Evolutionary conservation across 2,113 vertebrate genomes (phyloP).

Genomic region (Paramormyrops kingsleyae): DNA sequence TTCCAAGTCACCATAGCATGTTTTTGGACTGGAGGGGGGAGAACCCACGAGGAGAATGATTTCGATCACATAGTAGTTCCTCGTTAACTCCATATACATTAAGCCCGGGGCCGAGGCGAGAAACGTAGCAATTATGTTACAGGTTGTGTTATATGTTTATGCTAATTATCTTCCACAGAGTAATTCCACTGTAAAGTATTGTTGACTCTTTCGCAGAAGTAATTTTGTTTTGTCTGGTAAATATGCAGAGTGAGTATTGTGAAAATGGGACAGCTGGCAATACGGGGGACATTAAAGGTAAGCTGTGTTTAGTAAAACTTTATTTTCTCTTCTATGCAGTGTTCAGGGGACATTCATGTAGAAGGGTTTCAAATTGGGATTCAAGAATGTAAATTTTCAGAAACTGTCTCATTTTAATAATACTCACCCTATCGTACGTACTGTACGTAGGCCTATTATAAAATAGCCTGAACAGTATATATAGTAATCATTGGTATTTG

Average conservation of each 20-base stretch:
- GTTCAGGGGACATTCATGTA: too few relatives aligned
- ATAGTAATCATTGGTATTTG: neutral
- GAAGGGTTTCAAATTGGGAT: too few relatives aligned
- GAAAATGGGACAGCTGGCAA: too few relatives aligned
- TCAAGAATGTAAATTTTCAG: too few relatives aligned
- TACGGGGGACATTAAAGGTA: too few relatives aligned
- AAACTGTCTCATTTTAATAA: too few relatives aligned
- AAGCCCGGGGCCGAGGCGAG: neutral
- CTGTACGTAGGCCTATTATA: neutral
- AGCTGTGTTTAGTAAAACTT: too few relatives aligned
- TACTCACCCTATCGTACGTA: neutral
- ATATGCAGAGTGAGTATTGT: neutral
- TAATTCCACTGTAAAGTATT: neutral
- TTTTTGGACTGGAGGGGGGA: neutral
- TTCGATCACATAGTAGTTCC: neutral
- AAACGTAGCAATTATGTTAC: neutral
- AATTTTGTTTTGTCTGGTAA: neutral
- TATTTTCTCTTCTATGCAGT: too few relatives aligned
- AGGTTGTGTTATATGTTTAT: neutral
- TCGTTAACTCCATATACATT: neutral
- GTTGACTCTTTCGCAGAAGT: neutral
- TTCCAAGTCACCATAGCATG: neutral
- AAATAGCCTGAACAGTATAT: neutral
- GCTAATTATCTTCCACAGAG: neutral
- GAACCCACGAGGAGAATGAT: neutral